Evolutionary conservation across 2,797 vertebrate species (phyloP), one percentile per base, ranked within the genome.

Genomic region (Anguilla anguilla): DNA sequence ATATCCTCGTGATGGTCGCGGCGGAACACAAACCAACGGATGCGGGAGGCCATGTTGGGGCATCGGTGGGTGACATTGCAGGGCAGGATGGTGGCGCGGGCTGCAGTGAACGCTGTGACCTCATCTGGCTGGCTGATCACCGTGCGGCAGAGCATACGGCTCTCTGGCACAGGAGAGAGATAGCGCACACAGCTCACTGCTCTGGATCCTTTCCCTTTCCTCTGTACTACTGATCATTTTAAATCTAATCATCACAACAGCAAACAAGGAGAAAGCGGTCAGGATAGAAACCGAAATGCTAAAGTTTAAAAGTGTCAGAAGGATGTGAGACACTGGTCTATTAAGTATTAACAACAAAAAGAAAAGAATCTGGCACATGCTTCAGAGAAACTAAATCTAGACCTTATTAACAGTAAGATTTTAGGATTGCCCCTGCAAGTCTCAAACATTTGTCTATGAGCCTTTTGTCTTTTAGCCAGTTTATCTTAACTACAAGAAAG

Each of bases 1-100:
- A 96, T 59, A 64, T 0, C 79, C 46, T 35, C 1, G 84, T 91
- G 91, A 2, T 0, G 0, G 13, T 88, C 1, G 22, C 90, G 67
- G 83, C 89, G 89, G 72, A 95, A 93, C 89, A 87, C 81, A 88
- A 95, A 94, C 96, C 94, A 96, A 43, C 86, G 57, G 25, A 89
- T 89, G 22, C 0, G 0, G 0, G 22, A 0, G 2, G 2, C 0
- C 0, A 31, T 93, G 94, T 2, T 0, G 0, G n/a, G 53, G 3
- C n/a, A 43, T 0, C 0, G 0, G 19, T 10, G 22, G 17, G 43
- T 82, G 59, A 93, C 0, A 0, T 0, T 2, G 84, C 96, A 96
- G 0, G 0, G 39, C 17, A 96, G 87, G 11, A 39, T 17, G 72
- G 35, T 91, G 0, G 11, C 61, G 49, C 89, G 2, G 84, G 90